Evolutionary conservation across 2,113 vertebrate genomes (phyloP).

Genomic region (human (Homo sapiens)): DNA sequence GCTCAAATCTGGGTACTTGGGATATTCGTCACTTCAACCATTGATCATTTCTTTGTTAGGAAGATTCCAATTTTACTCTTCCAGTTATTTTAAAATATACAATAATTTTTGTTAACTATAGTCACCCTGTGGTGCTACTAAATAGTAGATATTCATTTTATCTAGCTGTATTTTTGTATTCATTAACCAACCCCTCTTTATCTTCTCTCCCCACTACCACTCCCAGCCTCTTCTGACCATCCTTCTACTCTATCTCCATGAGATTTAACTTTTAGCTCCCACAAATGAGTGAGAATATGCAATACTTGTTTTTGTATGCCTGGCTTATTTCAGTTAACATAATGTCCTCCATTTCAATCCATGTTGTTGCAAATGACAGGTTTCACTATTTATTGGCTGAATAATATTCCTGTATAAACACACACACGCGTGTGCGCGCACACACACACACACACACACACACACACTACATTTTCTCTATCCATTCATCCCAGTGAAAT

Average conservation of each 20-base stretch:
- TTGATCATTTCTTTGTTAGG: not conserved
- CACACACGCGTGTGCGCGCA: fast-evolving
- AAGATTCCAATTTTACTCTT: not conserved
- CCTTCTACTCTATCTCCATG: not conserved
- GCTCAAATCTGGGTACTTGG: not conserved
- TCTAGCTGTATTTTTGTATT: not conserved
- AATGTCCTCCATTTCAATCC: not conserved
- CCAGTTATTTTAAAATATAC: not conserved
- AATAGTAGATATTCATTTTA: not conserved
- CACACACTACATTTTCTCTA: not conserved
- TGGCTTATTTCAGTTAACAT: not conserved
- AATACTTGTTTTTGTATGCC: not conserved
- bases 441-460: too few relatives aligned
- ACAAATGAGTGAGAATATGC: not conserved
- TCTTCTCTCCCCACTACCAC: not conserved
- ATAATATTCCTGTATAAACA: not conserved
- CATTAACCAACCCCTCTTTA: not conserved
- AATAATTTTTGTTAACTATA: not conserved
- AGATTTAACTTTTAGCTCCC: not conserved
- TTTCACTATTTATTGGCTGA: not conserved
- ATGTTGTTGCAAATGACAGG: not conserved
- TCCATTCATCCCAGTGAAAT: not conserved
- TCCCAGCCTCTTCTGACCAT: not conserved
- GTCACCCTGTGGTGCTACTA: not conserved
- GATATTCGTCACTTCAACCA: not conserved